Evolutionary conservation across 2,888 invertebrate genomes (phyloP), one percentile per base, ranked within the genome.

Genomic region (Ptilodon capucinus): DNA sequence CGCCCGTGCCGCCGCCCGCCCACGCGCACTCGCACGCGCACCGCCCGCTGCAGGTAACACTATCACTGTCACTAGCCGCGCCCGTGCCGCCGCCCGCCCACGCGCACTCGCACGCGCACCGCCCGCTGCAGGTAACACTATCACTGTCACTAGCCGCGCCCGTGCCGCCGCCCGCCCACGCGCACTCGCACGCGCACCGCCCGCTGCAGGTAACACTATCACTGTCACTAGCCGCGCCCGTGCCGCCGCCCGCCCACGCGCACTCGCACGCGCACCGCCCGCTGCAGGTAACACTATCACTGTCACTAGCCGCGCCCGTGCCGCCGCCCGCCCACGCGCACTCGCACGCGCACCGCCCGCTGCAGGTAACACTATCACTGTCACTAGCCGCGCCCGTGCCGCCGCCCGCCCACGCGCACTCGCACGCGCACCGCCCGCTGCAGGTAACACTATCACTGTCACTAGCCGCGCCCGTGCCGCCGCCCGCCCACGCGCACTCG

Each of bases 1-100:
- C 71, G 42, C 59, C 64, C 38, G 14, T 76, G 48, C 88, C 73
- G 51, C 68, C 68, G 38, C 58, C 75, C 30, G 57, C 73, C 48
- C 71, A 62, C 70, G 32, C 63, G 45, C 62, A 32, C 42, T 28
- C 73, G 14, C 66, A 23, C 38, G 41, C 51, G 88, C 86, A 60
- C 92, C 92, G 45, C 83, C 92, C 54, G 87, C 92, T 39, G n/a
- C n/a, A n/a, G n/a, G n/a, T n/a, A n/a, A n/a, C n/a, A n/a, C n/a
- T n/a, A n/a, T 88, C 93, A 45, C 90, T 93, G 40, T 93, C 93
- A 60, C 92, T 91, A 57, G 80, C 88, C 30, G 57, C 71, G 42
- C 59, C 64, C 38, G 14, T 76, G 48, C 88, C 73, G 51, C 68
- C 68, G 38, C 58, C 75, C 30, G 57, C 73, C 48, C 71, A 62